Conservation (phyloP, 2,797 vertebrate species). For the Lagodon rhomboides region DNA sequence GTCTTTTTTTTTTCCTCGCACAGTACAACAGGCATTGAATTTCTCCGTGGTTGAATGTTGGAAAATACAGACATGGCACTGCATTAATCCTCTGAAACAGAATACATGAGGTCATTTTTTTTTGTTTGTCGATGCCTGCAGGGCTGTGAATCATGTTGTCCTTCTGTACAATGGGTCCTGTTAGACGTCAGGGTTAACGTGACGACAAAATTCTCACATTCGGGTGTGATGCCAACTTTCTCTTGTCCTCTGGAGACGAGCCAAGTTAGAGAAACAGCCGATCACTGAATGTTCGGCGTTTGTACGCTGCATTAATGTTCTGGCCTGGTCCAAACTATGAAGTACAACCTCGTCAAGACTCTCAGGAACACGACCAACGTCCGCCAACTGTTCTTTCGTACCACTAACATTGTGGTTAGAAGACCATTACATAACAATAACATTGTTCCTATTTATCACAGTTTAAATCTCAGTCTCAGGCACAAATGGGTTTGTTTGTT, state of each 20-base stretch:
- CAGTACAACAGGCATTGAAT: slow-evolving; percentile 33
- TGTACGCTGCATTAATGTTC: not conserved
- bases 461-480: not conserved
- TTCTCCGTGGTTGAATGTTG: slow-evolving; percentile 36
- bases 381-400: not conserved
- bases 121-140: not conserved
- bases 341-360: no score
- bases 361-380: not conserved
- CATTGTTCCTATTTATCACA: slow-evolving; percentile 24
- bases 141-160: slow-evolving; percentile 20
- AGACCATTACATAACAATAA: slow-evolving; percentile 6
- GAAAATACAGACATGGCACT: slow-evolving; percentile 36
- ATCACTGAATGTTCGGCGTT: not conserved
- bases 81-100: slow-evolving; percentile 48
- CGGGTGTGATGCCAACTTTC: slow-evolving; percentile 9
- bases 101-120: slow-evolving; percentile 32
- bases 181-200: slow-evolving; percentile 15
- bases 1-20: slow-evolving; percentile 5
- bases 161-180: not conserved
- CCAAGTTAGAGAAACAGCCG: slow-evolving; percentile 30
- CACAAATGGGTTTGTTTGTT: not conserved
- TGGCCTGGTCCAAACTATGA: no score
- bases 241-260: slow-evolving; percentile 12
- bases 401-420: no score
- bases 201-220: slow-evolving; percentile 18